Conservation (phyloP, 2,113 vertebrate species). For the Lota lota region DNA sequence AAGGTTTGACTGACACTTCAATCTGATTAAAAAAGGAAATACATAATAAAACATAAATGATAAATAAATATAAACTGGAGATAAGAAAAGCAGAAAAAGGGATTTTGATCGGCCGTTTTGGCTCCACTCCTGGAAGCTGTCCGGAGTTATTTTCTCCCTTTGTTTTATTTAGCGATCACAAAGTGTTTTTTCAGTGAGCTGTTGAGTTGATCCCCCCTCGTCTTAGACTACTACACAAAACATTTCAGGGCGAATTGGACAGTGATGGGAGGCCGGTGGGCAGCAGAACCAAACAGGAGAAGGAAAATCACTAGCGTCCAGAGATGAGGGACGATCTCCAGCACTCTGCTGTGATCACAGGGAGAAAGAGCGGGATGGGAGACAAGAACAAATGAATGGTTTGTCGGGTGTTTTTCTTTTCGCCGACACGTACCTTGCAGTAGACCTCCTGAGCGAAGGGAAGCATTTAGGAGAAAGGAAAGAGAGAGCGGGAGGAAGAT, state of each 20-base stretch:
- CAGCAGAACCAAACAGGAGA: constrained; percentile 9
- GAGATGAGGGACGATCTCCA: constrained; percentile 16
- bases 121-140: neutral
- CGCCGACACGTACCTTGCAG: constrained; percentile 41
- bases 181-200: too few relatives aligned
- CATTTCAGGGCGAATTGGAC: constrained; percentile 1
- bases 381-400: neutral
- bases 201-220: constrained; percentile 1
- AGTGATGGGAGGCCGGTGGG: neutral
- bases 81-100: neutral
- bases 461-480: constrained; percentile 24
- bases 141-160: neutral
- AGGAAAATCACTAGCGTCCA: constrained; percentile 19
- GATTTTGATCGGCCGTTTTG: neutral
- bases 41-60: too few relatives aligned
- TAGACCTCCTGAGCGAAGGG: constrained; percentile 41
- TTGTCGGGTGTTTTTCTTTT: too few relatives aligned
- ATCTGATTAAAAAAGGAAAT: too few relatives aligned
- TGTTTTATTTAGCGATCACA: neutral
- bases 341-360: constrained; percentile 13
- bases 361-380: constrained; percentile 2
- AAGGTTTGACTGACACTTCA: too few relatives aligned
- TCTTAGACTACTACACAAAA: constrained; percentile 18
- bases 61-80: neutral
- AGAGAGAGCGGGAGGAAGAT: constrained; percentile 19